Conservation (phyloP, 2,888 invertebrate genomes). For the Phytoseiulus persimilis region DNA sequence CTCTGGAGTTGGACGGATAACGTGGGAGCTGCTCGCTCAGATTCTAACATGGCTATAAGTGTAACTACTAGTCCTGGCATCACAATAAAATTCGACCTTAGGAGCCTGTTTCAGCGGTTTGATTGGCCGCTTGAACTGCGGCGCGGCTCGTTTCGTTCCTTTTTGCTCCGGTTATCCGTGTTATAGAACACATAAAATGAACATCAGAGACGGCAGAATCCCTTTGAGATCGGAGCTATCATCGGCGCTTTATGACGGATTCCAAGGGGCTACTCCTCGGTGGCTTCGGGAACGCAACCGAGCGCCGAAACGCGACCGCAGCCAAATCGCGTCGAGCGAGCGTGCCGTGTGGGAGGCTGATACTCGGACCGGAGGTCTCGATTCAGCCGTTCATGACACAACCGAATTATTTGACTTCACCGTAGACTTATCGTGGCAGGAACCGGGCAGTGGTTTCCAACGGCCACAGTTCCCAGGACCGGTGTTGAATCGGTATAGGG, state of each 20-base stretch:
- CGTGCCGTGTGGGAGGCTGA: too few relatives aligned
- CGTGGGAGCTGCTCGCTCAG: neutral
- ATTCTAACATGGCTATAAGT: slow-evolving; percentile 5
- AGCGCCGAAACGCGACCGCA: neutral
- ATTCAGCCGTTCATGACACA: too few relatives aligned
- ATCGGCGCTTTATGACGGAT: neutral
- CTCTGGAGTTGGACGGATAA: neutral
- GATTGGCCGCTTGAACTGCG: neutral
- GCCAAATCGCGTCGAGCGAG: too few relatives aligned
- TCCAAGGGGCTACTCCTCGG: neutral
- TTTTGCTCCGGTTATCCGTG: neutral
- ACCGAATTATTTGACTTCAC: too few relatives aligned
- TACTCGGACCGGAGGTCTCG: too few relatives aligned
- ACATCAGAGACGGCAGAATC: slow-evolving; percentile 5
- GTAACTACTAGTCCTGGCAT: neutral
- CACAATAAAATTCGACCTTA: slow-evolving; percentile 5
- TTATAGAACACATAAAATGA: neutral
- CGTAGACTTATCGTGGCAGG: too few relatives aligned
- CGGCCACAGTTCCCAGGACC: too few relatives aligned
- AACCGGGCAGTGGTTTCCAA: too few relatives aligned
- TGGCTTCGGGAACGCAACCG: neutral
- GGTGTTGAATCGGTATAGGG: too few relatives aligned
- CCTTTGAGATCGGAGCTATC: neutral
- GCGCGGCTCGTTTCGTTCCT: neutral
- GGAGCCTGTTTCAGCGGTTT: neutral